phyloP scores from a whole-genome alignment of 2,113 vertebrate species.

The Scolopax mira region DNA sequence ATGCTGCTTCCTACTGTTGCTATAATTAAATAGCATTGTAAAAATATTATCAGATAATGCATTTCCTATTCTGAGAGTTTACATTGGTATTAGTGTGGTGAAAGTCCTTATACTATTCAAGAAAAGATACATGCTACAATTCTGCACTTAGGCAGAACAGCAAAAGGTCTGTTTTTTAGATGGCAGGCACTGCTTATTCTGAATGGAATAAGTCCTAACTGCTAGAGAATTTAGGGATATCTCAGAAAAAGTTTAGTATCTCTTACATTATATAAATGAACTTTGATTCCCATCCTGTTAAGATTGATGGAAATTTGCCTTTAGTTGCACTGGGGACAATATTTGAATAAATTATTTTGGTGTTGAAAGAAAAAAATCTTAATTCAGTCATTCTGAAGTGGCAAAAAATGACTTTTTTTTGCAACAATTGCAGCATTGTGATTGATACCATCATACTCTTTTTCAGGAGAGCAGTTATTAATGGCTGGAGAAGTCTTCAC shows the following conservation, averaged over 20 bases:
- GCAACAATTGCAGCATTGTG: background rate
- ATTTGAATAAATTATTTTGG: background rate
- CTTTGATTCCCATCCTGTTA: background rate
- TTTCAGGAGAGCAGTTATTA: conserved; percentile 91
- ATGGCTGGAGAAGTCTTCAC: conserved; percentile 89
- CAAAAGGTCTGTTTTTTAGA: background rate
- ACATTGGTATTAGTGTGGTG: background rate
- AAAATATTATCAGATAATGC: background rate
- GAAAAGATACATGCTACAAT: background rate
- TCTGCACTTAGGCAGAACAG: background rate
- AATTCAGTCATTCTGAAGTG: background rate
- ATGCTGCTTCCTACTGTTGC: background rate
- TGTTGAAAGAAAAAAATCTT: background rate
- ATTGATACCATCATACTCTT: background rate
- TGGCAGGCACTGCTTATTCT: background rate
- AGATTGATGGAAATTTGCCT: background rate
- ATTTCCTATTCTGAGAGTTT: background rate
- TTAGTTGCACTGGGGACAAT: background rate
- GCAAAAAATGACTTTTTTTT: background rate
- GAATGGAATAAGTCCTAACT: background rate
- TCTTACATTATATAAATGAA: background rate
- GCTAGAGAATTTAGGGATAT: background rate
- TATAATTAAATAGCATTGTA: background rate
- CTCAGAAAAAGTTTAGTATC: background rate
- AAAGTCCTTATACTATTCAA: background rate